phyloP scores from a whole-genome alignment of 2,113 vertebrate genomes.

The Phaethornis superciliosus region DNA sequence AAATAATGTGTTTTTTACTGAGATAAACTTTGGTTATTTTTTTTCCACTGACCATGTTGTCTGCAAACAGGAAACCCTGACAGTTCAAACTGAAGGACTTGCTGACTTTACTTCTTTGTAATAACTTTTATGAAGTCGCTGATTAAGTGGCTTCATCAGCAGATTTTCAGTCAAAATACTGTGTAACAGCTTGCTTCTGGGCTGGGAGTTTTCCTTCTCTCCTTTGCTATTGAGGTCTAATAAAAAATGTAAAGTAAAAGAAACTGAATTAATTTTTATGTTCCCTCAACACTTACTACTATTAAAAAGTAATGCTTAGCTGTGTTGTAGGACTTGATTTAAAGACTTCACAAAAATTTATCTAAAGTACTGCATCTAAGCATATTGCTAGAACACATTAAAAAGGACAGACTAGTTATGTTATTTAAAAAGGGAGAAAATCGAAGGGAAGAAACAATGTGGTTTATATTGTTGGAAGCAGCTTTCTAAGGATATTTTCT shows the following conservation, averaged over 20 bases:
- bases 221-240: not conserved
- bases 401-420: too few relatives aligned
- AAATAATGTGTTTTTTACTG: not conserved
- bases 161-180: constrained; percentile 26
- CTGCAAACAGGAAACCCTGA: constrained; percentile 59
- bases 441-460: not conserved
- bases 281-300: not conserved
- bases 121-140: not conserved
- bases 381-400: too few relatives aligned
- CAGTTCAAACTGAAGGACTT: constrained; percentile 37
- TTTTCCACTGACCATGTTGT: not conserved
- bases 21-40: not conserved
- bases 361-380: not conserved
- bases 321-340: not conserved
- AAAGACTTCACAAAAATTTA: not conserved
- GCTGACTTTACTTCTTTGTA: constrained; percentile 47
- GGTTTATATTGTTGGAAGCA: not conserved
- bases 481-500: not conserved
- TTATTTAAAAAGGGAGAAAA: not conserved
- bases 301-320: not conserved
- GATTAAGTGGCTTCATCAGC: constrained; percentile 7
- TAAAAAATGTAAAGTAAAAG: not conserved
- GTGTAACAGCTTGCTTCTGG: not conserved
- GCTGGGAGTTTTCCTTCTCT: not conserved
- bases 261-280: not conserved